Percentiles rank a stretch among this genome's conserved stretches.
phyloP scores from a whole-genome alignment of 1,140 invertebrate genomes.

The Colletes gigas region DNA sequence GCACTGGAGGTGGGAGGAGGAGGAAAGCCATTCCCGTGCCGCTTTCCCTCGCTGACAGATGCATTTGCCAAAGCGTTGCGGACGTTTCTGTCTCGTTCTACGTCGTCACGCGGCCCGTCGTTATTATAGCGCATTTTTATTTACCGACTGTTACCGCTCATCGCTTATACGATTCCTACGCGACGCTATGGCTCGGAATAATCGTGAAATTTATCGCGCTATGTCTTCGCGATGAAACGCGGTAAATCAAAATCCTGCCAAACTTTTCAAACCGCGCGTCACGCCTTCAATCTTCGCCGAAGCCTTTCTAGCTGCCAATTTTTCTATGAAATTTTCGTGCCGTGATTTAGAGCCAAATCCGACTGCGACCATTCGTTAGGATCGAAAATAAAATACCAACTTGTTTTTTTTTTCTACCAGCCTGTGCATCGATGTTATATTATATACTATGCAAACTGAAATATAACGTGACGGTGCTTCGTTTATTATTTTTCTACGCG shows the following conservation, averaged over 20 bases:
- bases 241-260: background rate
- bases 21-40: conserved; percentile 73
- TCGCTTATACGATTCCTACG: conserved; percentile 27
- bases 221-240: background rate
- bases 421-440: no score
- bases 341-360: background rate
- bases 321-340: background rate
- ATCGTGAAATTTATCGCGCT: conserved; percentile 34
- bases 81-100: conserved; percentile 68
- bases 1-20: conserved; percentile 36
- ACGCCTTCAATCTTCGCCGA: background rate
- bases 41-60: conserved; percentile 76
- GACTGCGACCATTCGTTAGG: background rate
- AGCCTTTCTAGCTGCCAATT: background rate
- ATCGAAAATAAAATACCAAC: background rate
- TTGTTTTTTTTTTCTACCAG: no score
- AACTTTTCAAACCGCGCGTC: background rate
- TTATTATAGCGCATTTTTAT: conserved; percentile 71
- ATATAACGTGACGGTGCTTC: no score
- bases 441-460: no score
- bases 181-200: conserved; percentile 42
- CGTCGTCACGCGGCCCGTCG: conserved; percentile 63
- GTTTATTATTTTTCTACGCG: no score
- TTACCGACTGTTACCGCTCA: conserved; percentile 46
- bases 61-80: conserved; percentile 74